Percentiles rank a stretch among this genome's conserved stretches.
phyloP scores from a whole-genome alignment of 2,113 vertebrate genomes.

The Oreochromis niloticus region DNA sequence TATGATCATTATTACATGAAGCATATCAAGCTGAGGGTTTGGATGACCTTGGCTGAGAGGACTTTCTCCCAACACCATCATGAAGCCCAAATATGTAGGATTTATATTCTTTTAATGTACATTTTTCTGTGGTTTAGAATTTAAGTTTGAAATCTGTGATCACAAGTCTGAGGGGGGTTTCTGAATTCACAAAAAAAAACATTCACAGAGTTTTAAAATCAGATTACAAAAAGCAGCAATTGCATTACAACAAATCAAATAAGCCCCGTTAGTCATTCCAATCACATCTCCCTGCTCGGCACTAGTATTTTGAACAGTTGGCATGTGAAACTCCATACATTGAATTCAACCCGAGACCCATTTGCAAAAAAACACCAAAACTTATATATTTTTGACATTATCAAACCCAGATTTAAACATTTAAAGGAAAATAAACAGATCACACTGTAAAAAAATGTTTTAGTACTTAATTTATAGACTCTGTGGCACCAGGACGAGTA shows the following conservation, averaged over 20 bases:
- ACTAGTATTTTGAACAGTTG: neutral
- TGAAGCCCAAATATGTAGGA: neutral
- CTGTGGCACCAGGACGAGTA: neutral
- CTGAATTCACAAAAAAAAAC: neutral
- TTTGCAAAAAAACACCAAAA: fast-evolving
- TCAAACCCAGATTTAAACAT: neutral
- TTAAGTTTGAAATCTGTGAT: neutral
- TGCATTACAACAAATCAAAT: neutral
- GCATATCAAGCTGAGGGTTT: neutral
- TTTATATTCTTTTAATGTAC: neutral
- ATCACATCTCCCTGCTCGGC: neutral
- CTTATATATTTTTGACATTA: neutral
- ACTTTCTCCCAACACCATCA: neutral
- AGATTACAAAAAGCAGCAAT: neutral
- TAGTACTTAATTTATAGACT: neutral
- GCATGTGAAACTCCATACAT: neutral
- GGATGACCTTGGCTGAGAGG: neutral
- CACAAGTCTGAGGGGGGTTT: neutral
- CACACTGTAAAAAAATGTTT: neutral
- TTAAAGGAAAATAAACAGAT: neutral
- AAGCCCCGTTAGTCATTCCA: neutral
- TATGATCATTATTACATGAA: neutral
- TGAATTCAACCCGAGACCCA: neutral
- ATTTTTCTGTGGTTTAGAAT: neutral
- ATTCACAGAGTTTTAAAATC: neutral